These are phyloP conservation scores for Heliconius melpomene DNA, from an alignment of 1,140 invertebrate species.

Conservation along the genomic window DNA sequence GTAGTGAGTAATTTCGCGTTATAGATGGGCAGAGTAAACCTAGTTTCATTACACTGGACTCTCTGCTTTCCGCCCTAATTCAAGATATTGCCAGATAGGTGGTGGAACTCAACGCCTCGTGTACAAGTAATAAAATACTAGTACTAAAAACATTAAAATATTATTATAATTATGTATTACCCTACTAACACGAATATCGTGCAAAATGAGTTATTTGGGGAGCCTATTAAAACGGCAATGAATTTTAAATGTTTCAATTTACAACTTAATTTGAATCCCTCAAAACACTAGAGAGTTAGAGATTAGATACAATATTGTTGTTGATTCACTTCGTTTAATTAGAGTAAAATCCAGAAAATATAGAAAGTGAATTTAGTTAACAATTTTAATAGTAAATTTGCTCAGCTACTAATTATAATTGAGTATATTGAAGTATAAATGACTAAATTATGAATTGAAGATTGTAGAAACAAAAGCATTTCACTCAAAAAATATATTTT, in stretches of 20 bases:
- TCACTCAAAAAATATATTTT: not conserved
- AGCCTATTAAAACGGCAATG: not conserved
- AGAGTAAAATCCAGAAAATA: not conserved
- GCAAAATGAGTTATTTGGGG: not conserved
- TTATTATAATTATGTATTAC: not conserved
- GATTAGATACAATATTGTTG: not conserved
- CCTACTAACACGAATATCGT: not conserved
- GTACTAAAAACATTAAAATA: not conserved
- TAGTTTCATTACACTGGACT: too few species aligned
- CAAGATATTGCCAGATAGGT: too few species aligned
- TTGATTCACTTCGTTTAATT: not conserved
- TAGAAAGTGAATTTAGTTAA: not conserved
- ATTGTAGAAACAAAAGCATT: too few species aligned
- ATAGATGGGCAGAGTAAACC: too few species aligned
- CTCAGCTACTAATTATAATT: not conserved
- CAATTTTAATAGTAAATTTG: not conserved
- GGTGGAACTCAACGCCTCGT: too few species aligned
- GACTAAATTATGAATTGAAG: not conserved
- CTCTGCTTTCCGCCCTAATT: too few species aligned
- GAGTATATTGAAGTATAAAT: not conserved
- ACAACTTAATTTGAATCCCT: slow-evolving; percentile 2
- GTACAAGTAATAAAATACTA: too few species aligned
- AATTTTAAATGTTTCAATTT: slow-evolving; percentile 11
- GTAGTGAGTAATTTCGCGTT: too few species aligned
- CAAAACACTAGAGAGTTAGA: not conserved